These are phyloP conservation scores for Paraplagusia blochii DNA, from an alignment of 2,113 vertebrate species.

Conservation along the genomic window DNA sequence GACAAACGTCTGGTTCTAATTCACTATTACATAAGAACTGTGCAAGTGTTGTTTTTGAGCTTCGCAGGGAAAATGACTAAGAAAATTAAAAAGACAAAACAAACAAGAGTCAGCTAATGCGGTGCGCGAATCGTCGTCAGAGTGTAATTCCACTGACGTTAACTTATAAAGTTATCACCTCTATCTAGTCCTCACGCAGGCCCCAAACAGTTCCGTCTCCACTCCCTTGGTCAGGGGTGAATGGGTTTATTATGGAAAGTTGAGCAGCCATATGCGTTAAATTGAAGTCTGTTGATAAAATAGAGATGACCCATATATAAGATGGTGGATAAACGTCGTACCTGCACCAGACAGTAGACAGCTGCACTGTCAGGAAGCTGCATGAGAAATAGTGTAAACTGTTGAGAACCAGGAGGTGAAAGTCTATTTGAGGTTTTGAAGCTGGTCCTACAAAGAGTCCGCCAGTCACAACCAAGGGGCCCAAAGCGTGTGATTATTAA, in stretches of 20 bases:
- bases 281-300: constrained; percentile 21
- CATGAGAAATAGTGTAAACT: constrained; percentile 1
- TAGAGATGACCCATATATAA: constrained; percentile 23
- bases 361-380: constrained; percentile 1
- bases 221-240: constrained; percentile 48
- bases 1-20: constrained; percentile 60
- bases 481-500: constrained; percentile 67
- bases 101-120: constrained; percentile 48
- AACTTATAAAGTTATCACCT: constrained; percentile 27
- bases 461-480: constrained; percentile 51
- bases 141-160: constrained; percentile 28
- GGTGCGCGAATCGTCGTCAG: constrained; percentile 44
- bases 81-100: constrained; percentile 56
- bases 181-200: constrained; percentile 10
- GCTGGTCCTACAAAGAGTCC: constrained; percentile 50
- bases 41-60: constrained; percentile 57
- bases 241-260: constrained; percentile 38
- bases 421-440: constrained; percentile 40
- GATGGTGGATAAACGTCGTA: constrained; percentile 38
- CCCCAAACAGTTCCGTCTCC: constrained; percentile 24
- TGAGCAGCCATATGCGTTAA: constrained; percentile 20
- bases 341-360: constrained; percentile 38
- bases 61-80: constrained; percentile 26
- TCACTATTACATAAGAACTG: constrained; percentile 61
- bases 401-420: constrained; percentile 34